These are phyloP conservation scores for Pontoporia blainvillei DNA, from an alignment of 2,113 vertebrate genomes.

Conservation along the genomic window DNA sequence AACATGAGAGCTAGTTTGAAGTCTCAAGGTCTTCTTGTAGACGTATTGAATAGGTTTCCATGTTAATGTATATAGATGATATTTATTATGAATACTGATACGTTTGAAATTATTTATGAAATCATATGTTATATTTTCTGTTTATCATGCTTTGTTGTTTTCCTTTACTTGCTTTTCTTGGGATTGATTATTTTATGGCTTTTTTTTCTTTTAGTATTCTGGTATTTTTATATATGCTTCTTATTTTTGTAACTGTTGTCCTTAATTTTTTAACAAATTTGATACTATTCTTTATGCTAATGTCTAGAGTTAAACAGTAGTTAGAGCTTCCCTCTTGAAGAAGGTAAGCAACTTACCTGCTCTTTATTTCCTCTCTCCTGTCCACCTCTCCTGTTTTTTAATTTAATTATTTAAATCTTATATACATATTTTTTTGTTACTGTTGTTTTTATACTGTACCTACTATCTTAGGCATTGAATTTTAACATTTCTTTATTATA, in stretches of 20 bases:
- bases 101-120: background rate
- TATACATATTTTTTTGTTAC: background rate
- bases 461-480: background rate
- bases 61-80: background rate
- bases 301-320: background rate
- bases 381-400: background rate
- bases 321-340: background rate
- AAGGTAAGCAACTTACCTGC: background rate
- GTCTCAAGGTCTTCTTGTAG: background rate
- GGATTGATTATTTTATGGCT: background rate
- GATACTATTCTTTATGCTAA: background rate
- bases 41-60: background rate
- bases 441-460: background rate
- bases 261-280: background rate
- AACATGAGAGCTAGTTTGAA: background rate
- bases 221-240: background rate
- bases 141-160: background rate
- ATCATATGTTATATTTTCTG: background rate
- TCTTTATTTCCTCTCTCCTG: background rate
- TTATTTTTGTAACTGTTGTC: background rate
- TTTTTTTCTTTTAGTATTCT: background rate
- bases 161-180: background rate
- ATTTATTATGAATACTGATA: background rate
- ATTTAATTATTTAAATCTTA: background rate
- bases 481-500: background rate